Evolutionary conservation across 1,140 invertebrate genomes (phyloP), one percentile per base, ranked within the genome.

Genomic region (Halyomorpha halys): DNA sequence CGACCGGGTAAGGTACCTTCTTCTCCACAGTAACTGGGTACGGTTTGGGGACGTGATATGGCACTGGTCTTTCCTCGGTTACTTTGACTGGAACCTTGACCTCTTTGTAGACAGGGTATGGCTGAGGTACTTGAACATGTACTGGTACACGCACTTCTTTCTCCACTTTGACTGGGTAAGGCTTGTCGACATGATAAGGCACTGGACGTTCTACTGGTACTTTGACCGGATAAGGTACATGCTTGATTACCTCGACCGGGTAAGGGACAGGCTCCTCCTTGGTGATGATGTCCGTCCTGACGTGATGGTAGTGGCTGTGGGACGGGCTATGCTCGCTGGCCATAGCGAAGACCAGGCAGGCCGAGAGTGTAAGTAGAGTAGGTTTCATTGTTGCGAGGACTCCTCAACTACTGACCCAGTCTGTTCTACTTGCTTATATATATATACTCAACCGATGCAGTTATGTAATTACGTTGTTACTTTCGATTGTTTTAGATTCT

Each of bases 141-240:
- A 53, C 51, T 19, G 51, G 51, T 18, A 19, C 16, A 14, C 21
- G 16, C 2, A 53, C 51, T 19, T 53, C 51, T 18, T 53, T 53
- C 51, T 53, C 51, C 2, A 53, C 51, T n/a, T 18, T 18, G 3
- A 53, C 51, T 5, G 51, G 51, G 51, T 53, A 53, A n/a, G n/a
- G n/a, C n/a, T n/a, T n/a, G n/a, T n/a, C n/a, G n/a, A n/a, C n/a
- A n/a, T n/a, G n/a, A n/a, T 53, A 53, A 19, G 51, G 51, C 21
- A 53, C 51, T 53, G 51, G 51, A 13, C 21, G n/a, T 6, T 53
- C 51, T 19, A 53, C 21, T 5, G n/a, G 21, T 21, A 19, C 21
- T 21, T 53, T 53, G n/a, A 53, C 51, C 21, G 51, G 51, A 23
- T 53, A 53, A 23, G 51, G 51, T 53, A 47, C 45, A 13, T n/a